Base-by-base conservation (phyloP, 2,888 invertebrate genomes). In the Chelonus formosanus region DNA sequence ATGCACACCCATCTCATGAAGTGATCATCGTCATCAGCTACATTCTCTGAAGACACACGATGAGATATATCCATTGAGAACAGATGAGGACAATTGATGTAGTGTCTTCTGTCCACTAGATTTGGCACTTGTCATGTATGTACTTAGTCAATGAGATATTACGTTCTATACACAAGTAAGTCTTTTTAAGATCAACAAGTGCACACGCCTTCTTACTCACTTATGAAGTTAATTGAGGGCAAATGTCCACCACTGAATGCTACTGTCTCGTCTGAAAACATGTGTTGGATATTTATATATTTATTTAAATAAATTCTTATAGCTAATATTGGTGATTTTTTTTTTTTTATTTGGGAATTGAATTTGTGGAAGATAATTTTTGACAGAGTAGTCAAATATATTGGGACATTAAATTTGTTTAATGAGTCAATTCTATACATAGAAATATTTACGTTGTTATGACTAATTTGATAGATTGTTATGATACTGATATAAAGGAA, bases 141-240 rank as follows among this genome's bases (percentile, higher is more conserved):
- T 52, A 62, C 61, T 65, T 53, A 62, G 65, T 67, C 67, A 71
- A 71, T 71, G 71, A 66, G 50, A 71, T 67, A 69, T 68, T 66
- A 67, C 61, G 63, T 52, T 63, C 44, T 54, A 59, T 60, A 47
- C 31, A 62, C 54, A 63, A 64, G 52, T 54, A 50, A 61, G 56
- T 40, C 65, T 61, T 67, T 67, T 63, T 52, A 69, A 70, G 69
- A 74, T 65, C 69, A 52, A 77, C 78, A 74, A 57, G 77, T 75
- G 77, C 79, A 81, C 79, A 82, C 83, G 83, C 82, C 83, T 83
- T 78, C 82, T 83, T 83, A 83, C 83, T 84, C 81, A 82, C 82
- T 84, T 84, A 82, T 83, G 74, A 80, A 83, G 82, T 83, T 84
- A 84, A 84, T 84, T 84, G 83, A 84, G 83, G 82, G 83, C 83